Evolutionary conservation across 30 jellyfish, hydroid and myxozoan genomes (phyloP).

Genomic region (Chironex yamaguchii): DNA sequence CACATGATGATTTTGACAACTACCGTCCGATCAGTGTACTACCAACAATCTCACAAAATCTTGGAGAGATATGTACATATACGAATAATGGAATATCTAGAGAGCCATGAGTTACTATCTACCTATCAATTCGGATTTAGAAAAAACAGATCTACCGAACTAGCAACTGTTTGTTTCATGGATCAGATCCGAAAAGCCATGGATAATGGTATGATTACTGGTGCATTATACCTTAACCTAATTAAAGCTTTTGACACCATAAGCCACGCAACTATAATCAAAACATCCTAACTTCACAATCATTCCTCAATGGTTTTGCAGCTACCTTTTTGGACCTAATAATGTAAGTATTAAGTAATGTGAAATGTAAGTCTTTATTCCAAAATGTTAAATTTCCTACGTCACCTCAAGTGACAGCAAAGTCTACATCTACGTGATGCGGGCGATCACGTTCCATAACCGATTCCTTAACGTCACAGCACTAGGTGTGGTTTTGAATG

Average conservation of each 20-base stretch:
- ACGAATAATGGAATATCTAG: constrained; percentile 48
- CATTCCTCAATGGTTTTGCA: constrained; percentile 33
- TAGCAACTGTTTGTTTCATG: constrained; percentile 63
- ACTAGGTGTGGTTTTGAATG: no score
- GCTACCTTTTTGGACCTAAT: constrained; percentile 41
- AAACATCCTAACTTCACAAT: constrained; percentile 55
- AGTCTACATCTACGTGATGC: no score
- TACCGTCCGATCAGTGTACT: constrained; percentile 72
- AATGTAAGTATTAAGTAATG: no score
- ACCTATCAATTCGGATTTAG: constrained; percentile 58
- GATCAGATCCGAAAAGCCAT: constrained; percentile 61
- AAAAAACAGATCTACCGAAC: constrained; percentile 64
- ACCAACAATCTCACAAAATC: constrained; percentile 44
- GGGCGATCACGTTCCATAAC: no score
- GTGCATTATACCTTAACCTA: constrained; percentile 52
- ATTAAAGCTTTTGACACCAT: constrained; percentile 74
- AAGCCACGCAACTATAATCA: constrained; percentile 42
- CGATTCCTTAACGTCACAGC: no score
- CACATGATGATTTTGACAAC: constrained; percentile 23
- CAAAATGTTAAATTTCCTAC: no score
- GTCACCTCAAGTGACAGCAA: no score
- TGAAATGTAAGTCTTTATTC: no score
- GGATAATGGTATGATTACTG: constrained; percentile 55
- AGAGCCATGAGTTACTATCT: constrained; percentile 40
- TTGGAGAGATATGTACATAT: constrained; percentile 18